These are phyloP conservation scores for Sinocyclocheilus anshuiensis DNA, from an alignment of 2,113 vertebrate genomes.

Conservation along the genomic window DNA sequence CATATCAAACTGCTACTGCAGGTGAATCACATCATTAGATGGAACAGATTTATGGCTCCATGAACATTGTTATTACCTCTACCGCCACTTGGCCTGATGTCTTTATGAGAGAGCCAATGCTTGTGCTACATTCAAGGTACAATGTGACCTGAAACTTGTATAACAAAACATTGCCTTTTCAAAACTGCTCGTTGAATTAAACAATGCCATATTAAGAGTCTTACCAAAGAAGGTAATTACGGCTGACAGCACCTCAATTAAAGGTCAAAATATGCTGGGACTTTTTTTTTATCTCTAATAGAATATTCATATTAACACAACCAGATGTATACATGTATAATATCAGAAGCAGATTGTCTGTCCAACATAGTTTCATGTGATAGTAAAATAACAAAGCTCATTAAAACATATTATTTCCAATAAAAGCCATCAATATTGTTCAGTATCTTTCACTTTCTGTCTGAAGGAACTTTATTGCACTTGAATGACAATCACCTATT, in stretches of 20 bases:
- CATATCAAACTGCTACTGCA: conserved; percentile 70
- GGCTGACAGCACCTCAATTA: background rate
- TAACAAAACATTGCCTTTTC: background rate
- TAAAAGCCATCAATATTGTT: background rate
- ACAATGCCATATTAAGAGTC: background rate
- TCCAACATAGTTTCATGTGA: background rate
- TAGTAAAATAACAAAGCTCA: background rate
- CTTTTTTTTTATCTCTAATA: background rate
- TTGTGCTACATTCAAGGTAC: conserved; percentile 70
- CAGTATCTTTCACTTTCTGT: background rate
- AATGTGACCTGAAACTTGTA: conserved; percentile 31
- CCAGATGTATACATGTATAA: background rate
- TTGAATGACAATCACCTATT: background rate
- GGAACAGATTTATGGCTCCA: conserved; percentile 76
- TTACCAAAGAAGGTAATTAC: background rate
- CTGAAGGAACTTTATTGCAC: background rate
- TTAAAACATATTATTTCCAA: background rate
- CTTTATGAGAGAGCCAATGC: conserved; percentile 71
- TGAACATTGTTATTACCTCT: conserved; percentile 76
- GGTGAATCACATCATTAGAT: conserved; percentile 77
- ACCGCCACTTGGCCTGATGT: conserved; percentile 71
- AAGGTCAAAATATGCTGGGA: background rate
- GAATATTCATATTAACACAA: background rate
- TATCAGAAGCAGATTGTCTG: background rate
- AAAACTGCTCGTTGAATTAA: background rate